phyloP scores from a whole-genome alignment of 2,113 vertebrate species.

The Thryonomys swinderianus region DNA sequence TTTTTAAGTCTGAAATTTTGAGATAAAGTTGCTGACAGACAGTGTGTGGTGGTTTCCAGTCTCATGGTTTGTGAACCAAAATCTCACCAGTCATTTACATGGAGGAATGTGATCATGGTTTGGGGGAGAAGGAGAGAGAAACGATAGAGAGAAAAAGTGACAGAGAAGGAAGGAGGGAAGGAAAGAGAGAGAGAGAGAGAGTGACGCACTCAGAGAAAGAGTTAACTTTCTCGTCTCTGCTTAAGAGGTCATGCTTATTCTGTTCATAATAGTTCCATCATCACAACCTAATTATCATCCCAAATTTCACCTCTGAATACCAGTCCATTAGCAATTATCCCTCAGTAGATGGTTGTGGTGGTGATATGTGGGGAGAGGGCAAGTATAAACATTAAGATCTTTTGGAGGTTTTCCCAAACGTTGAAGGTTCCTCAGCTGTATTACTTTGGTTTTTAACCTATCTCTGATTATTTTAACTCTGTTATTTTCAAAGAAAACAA shows the following conservation, averaged over 20 bases:
- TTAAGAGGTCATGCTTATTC: neutral
- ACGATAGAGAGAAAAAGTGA: neutral
- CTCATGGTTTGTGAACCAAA: neutral
- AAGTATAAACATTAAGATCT: neutral
- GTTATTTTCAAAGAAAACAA: too few relatives aligned
- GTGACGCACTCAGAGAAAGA: neutral
- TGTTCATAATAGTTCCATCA: neutral
- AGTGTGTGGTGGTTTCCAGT: neutral
- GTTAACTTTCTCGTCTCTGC: neutral
- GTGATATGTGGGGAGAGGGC: neutral
- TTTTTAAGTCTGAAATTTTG: too few relatives aligned
- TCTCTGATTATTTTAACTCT: too few relatives aligned
- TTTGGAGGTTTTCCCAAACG: neutral
- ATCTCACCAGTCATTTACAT: neutral
- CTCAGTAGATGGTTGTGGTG: neutral
- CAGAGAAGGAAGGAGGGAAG: too few relatives aligned
- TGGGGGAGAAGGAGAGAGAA: neutral
- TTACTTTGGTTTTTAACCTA: too few relatives aligned
- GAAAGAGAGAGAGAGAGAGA: too few relatives aligned
- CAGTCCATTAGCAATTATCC: neutral
- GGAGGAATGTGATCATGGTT: neutral
- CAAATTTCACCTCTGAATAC: neutral
- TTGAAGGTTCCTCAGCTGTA: neutral
- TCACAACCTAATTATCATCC: neutral
- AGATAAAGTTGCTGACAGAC: neutral